These are phyloP conservation scores for Typhlichthys subterraneus DNA, from an alignment of 2,797 vertebrate genomes.

Conservation along the genomic window DNA sequence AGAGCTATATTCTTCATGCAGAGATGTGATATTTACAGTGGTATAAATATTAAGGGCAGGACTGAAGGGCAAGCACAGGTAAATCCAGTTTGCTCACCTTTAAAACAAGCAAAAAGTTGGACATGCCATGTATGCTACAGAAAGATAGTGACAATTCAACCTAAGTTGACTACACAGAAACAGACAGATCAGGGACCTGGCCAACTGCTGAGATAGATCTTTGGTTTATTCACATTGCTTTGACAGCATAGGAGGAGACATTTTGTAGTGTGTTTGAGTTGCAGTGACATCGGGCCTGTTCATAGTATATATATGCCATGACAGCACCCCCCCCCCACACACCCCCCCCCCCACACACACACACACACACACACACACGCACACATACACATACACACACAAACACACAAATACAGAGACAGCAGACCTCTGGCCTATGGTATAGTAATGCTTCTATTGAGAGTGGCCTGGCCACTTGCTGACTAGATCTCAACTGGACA, in stretches of 20 bases:
- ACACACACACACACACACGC: not conserved
- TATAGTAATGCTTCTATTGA: slow-evolving; percentile 78
- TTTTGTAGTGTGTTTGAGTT: not conserved
- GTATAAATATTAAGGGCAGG: too few relatives aligned
- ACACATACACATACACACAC: not conserved
- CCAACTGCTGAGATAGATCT: too few relatives aligned
- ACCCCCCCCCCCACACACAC: not conserved
- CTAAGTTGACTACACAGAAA: too few relatives aligned
- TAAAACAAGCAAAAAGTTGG: not conserved
- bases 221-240: too few relatives aligned
- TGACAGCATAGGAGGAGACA: too few relatives aligned
- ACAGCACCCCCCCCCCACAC: not conserved
- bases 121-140: too few relatives aligned
- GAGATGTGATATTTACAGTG: too few relatives aligned
- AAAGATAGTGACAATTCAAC: too few relatives aligned
- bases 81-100: slow-evolving; percentile 31
- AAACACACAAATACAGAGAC: slow-evolving; percentile 24
- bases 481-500: slow-evolving; percentile 72
- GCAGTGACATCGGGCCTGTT: slow-evolving; percentile 35
- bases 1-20: too few relatives aligned
- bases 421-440: slow-evolving; percentile 69
- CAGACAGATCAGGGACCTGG: too few relatives aligned
- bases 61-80: slow-evolving; percentile 11
- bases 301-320: slow-evolving; percentile 16
- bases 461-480: slow-evolving; percentile 72